phyloP scores from a whole-genome alignment of 2,888 invertebrate genomes.

The Plebejus anna region DNA sequence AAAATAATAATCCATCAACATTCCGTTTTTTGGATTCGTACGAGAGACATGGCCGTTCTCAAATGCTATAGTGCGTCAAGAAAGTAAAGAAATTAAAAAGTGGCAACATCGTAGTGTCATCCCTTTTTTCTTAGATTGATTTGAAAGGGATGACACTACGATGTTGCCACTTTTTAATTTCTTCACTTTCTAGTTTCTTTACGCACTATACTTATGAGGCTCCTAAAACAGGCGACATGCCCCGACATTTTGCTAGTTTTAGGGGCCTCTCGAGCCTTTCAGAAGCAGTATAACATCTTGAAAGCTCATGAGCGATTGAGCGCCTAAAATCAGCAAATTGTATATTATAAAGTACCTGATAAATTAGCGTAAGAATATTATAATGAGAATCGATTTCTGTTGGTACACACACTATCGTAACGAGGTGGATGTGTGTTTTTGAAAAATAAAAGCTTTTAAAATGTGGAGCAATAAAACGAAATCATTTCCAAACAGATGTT shows the following conservation, averaged over 20 bases:
- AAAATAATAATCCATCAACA: constrained; percentile 47
- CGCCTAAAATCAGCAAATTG: constrained; percentile 44
- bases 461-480: constrained; percentile 69
- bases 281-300: too few relatives aligned
- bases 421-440: constrained; percentile 58
- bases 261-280: neutral
- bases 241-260: neutral
- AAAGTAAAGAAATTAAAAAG: too few relatives aligned
- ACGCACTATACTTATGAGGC: neutral
- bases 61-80: too few relatives aligned
- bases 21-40: constrained; percentile 49
- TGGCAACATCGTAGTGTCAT: too few relatives aligned
- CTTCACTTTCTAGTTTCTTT: too few relatives aligned
- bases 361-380: constrained; percentile 52
- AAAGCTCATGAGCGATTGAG: neutral
- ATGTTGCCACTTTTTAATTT: too few relatives aligned
- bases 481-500: constrained; percentile 59
- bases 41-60: constrained; percentile 29
- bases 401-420: constrained; percentile 62
- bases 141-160: too few relatives aligned
- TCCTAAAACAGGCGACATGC: neutral
- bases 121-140: too few relatives aligned
- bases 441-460: constrained; percentile 56
- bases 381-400: constrained; percentile 51
- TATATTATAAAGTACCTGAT: constrained; percentile 67